A percentile compares a stretch with the other conserved stretches of the same genome.
These are phyloP conservation scores for Emydura subglobosa DNA, from an alignment of 2,113 vertebrate species.

Conservation along the genomic window DNA sequence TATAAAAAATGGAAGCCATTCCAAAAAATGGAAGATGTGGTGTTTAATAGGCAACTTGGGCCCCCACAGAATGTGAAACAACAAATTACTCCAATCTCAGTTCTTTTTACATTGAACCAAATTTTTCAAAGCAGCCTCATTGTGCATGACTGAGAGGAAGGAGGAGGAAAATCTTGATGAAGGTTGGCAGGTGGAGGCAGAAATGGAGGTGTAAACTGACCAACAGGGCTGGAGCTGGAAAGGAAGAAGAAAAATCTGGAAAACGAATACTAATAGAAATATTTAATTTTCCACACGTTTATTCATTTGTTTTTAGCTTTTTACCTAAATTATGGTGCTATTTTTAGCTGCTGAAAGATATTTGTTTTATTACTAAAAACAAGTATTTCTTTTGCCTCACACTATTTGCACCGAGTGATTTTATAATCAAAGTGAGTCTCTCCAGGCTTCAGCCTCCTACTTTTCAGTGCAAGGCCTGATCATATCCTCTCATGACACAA, in stretches of 20 bases:
- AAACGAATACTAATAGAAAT: not conserved
- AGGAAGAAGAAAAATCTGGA: not conserved
- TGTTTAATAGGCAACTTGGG: not conserved
- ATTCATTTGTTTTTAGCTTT: not conserved
- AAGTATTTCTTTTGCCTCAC: not conserved
- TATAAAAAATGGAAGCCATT: not conserved
- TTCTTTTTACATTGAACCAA: not conserved
- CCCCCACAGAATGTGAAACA: not conserved
- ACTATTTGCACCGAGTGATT: not conserved
- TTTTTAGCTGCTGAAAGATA: not conserved
- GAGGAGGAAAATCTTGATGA: not conserved
- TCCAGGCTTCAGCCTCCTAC: not conserved
- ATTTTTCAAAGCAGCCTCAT: not conserved
- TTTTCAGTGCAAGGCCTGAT: not conserved
- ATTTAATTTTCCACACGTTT: not conserved
- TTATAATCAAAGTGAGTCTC: accelerated
- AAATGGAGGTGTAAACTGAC: not conserved
- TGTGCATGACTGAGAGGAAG: not conserved
- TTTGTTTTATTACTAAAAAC: not conserved
- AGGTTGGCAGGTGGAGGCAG: not conserved
- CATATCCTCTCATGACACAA: not conserved
- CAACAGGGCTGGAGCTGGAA: not conserved
- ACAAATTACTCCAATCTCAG: slow-evolving; percentile 29
- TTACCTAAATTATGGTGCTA: not conserved
- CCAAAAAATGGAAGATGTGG: not conserved